These are phyloP conservation scores for Otus sunia DNA, from an alignment of 2,113 vertebrate species.

Conservation along the genomic window DNA sequence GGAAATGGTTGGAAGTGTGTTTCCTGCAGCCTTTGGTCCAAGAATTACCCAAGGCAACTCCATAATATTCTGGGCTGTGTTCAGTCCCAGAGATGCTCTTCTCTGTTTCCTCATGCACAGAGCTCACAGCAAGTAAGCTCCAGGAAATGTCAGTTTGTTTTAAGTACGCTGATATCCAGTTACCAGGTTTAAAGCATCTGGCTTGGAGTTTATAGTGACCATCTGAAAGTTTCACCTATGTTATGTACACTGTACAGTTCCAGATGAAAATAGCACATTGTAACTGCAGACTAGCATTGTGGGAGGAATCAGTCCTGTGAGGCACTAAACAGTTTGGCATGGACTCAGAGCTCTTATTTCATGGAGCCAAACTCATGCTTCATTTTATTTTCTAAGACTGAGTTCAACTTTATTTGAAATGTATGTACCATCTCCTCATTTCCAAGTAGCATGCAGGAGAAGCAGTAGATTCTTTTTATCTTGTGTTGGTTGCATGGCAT, in stretches of 20 bases:
- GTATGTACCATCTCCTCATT: not conserved
- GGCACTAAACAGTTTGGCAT: not conserved
- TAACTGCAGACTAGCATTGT: not conserved
- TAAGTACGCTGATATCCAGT: not conserved
- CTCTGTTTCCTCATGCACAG: not conserved
- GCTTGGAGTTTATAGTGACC: not conserved
- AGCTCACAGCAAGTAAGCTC: not conserved
- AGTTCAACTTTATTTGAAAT: not conserved
- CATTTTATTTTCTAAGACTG: not conserved
- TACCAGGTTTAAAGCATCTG: not conserved
- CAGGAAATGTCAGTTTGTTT: not conserved
- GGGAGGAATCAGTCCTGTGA: not conserved
- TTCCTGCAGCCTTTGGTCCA: not conserved
- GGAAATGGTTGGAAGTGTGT: not conserved
- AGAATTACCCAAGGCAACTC: not conserved
- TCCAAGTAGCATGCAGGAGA: not conserved
- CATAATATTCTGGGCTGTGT: not conserved
- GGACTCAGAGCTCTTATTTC: not conserved
- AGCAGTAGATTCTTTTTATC: not conserved
- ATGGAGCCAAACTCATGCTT: not conserved
- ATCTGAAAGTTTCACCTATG: not conserved
- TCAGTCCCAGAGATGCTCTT: not conserved
- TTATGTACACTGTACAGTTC: not conserved
- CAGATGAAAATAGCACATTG: not conserved
- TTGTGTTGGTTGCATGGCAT: not conserved